Evolutionary conservation across 1,140 invertebrate genomes (phyloP).

Genomic region (Drosophila asahinai): DNA sequence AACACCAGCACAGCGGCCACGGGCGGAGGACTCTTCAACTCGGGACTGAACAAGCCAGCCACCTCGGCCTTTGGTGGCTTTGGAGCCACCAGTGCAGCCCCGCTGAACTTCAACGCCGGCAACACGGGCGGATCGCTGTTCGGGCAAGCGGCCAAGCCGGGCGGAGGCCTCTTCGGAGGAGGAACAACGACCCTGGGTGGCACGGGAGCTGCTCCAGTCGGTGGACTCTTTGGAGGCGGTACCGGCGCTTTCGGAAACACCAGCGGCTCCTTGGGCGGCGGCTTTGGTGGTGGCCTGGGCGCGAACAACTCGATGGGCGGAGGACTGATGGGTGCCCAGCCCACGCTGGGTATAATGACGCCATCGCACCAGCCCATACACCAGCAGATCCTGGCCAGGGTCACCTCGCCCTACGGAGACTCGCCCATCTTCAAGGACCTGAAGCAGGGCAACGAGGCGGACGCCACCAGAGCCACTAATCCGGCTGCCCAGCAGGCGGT

Average conservation of each 20-base stretch:
- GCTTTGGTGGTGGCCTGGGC: constrained; percentile 48
- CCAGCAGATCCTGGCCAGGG: constrained; percentile 89
- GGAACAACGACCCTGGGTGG: constrained; percentile 48
- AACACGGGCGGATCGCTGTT: constrained; percentile 84
- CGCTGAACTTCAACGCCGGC: constrained; percentile 85
- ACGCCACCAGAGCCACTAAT: constrained; percentile 91
- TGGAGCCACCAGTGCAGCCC: constrained; percentile 65
- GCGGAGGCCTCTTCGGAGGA: constrained; percentile 85
- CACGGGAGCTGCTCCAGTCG: constrained; percentile 30
- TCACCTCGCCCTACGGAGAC: constrained; percentile 92
- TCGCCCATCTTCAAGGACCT: constrained; percentile 91
- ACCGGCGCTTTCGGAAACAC: constrained; percentile 62
- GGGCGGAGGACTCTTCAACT: constrained; percentile 86
- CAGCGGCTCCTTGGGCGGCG: constrained; percentile 38
- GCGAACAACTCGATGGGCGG: constrained; percentile 46
- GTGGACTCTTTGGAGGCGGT: constrained; percentile 85
- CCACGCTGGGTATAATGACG: constrained; percentile 36
- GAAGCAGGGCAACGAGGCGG: constrained; percentile 87
- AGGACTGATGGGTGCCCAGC: constrained; percentile 46
- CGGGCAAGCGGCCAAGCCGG: constrained; percentile 67
- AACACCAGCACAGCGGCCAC: constrained; percentile 74
- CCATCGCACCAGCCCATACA: constrained; percentile 85
- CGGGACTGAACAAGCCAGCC: constrained; percentile 86
- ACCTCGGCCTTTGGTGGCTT: constrained; percentile 85
- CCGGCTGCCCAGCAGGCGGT: constrained; percentile 89